Evolutionary conservation across 1,140 invertebrate genomes (phyloP), one percentile per base, ranked within the genome.

Genomic region (Hermetia illucens): DNA sequence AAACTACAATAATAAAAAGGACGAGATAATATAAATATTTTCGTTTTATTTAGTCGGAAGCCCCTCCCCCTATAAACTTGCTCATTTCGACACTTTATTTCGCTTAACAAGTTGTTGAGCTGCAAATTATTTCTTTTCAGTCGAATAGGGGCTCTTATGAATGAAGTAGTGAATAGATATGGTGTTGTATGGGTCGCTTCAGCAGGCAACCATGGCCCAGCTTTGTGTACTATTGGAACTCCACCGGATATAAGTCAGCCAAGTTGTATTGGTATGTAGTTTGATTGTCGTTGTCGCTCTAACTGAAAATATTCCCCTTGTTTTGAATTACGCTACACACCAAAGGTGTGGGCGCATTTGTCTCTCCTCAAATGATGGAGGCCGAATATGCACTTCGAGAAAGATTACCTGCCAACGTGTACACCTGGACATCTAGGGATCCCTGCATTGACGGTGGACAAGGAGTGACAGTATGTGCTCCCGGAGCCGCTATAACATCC

Each of bases 311-410:
- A 36, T 36, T 34, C 37, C 13, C 5, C 9, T 10, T 12, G 12
- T 36, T 39, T 39, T 36, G 15, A 10, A 13, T 36, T 15, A 19
- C 6, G n/a, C n/a, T 9, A 38, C 32, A 38, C n/a, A 39, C 33
- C n/a, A 8, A 35, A 43, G 80, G 87, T 25, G 88, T 98, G 27
- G 93, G 91, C 30, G 93, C 94, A 29, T 96, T 93, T 63, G 89
- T 97, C 29, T 94, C 91, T 0, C 86, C 91, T 5, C 87, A 94
- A 44, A 98, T 98, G 93, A 95, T 95, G 88, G 65, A 77, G 36
- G 87, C 91, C 5, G 88, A 93, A 57, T 96, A 97, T 69, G 87
- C 88, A 0, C 69, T 96, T 59, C 70, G 84, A 34, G 76, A 87
- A 57, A 82, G 81, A 61, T 59, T 87, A 37, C 75, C 83, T 8